phyloP scores from a whole-genome alignment of 2,113 vertebrate species.

The Dipodomys ordii region DNA sequence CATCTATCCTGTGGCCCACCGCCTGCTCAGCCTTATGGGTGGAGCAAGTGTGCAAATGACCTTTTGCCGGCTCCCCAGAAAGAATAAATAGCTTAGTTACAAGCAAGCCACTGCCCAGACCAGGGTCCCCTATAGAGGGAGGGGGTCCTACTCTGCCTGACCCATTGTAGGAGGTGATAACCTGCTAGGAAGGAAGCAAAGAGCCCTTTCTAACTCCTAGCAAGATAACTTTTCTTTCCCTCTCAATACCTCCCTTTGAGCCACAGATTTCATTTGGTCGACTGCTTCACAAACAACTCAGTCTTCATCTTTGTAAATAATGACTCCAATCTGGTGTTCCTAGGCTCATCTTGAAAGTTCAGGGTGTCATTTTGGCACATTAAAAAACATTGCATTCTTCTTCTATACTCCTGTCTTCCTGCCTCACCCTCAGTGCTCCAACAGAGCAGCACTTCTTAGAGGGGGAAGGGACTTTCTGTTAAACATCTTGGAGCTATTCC shows the following conservation, averaged over 20 bases:
- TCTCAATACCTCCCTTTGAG: conserved; percentile 4
- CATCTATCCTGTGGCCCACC: not conserved
- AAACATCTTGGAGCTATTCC: not conserved
- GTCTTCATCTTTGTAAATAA: conserved; percentile 5
- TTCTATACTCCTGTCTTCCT: not conserved
- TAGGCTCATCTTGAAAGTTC: conserved; percentile 19
- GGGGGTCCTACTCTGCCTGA: not conserved
- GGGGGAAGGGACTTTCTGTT: not conserved
- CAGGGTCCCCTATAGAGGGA: not conserved
- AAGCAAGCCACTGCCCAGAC: not conserved
- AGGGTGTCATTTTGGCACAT: conserved; percentile 11
- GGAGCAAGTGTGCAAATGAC: not conserved
- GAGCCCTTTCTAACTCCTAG: not conserved
- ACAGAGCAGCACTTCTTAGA: not conserved
- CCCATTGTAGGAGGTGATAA: not conserved
- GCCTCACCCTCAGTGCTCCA: not conserved
- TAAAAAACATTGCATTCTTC: not conserved
- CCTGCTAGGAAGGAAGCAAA: not conserved
- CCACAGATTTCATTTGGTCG: not conserved
- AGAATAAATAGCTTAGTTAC: not conserved
- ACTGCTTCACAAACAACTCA: not conserved
- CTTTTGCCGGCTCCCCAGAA: not conserved
- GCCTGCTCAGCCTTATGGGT: not conserved
- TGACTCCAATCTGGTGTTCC: not conserved
- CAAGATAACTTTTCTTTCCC: not conserved